phyloP scores from a whole-genome alignment of 2,113 vertebrate species.

The Hassar affinis region DNA sequence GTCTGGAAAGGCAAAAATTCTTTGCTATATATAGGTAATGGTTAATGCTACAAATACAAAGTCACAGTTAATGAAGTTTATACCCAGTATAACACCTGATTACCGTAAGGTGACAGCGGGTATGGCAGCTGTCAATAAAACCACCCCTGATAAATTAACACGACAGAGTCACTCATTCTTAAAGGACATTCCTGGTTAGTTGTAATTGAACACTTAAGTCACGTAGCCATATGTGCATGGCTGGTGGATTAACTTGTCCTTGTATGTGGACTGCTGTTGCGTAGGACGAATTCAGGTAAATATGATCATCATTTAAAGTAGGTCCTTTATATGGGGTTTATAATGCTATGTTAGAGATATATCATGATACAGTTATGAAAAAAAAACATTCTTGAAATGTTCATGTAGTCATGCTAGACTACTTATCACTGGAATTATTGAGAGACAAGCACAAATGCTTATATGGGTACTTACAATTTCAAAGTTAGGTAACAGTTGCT shows the following conservation, averaged over 20 bases:
- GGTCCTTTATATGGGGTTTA: neutral
- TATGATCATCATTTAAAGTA: neutral
- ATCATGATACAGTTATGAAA: neutral
- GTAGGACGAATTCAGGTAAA: slow-evolving; percentile 34
- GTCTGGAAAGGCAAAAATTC: neutral
- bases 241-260: slow-evolving; percentile 70
- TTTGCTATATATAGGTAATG: neutral
- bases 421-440: neutral
- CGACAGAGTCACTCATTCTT: slow-evolving; percentile 71
- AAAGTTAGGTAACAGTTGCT: neutral
- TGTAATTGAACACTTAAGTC: slow-evolving; percentile 68
- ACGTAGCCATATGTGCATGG: slow-evolving; percentile 65
- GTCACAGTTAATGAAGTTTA: slow-evolving; percentile 68
- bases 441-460: neutral
- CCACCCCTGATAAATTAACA: slow-evolving; percentile 67
- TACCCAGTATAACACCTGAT: slow-evolving; percentile 65
- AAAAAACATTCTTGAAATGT: neutral
- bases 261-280: slow-evolving; percentile 56
- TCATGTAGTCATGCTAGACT: neutral
- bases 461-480: neutral
- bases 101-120: slow-evolving; percentile 54
- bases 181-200: slow-evolving; percentile 59
- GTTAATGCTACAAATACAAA: slow-evolving; percentile 49
- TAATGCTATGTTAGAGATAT: neutral
- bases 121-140: slow-evolving; percentile 71